Percentiles rank a stretch among this genome's conserved stretches.
phyloP scores from a whole-genome alignment of 2,113 vertebrate genomes.

The Gymnobelideus leadbeateri region DNA sequence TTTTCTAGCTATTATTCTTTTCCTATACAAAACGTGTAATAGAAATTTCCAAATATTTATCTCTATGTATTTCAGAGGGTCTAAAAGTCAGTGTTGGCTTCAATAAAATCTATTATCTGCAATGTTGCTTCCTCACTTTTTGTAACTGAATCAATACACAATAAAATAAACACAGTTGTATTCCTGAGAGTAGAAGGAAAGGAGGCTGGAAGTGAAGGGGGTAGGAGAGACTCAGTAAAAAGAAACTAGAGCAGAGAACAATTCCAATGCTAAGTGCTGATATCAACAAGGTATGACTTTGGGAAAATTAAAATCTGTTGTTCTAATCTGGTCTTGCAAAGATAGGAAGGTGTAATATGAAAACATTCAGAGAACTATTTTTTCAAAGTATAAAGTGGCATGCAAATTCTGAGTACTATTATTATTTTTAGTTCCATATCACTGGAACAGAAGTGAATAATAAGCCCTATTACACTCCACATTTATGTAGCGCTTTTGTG shows the following conservation, averaged over 20 bases:
- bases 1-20: constrained; percentile 5
- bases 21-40: neutral
- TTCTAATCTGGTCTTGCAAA: neutral
- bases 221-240: neutral
- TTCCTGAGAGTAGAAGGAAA: neutral
- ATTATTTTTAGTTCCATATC: neutral
- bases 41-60: neutral
- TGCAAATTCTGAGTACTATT: neutral
- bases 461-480: neutral
- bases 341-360: neutral
- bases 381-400: neutral
- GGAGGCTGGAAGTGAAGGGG: neutral
- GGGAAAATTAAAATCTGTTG: neutral
- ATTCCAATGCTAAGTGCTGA: neutral
- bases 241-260: neutral
- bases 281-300: neutral
- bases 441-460: neutral
- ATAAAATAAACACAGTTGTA: neutral
- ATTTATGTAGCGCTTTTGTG: neutral
- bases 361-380: neutral
- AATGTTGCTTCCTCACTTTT: neutral
- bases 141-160: neutral
- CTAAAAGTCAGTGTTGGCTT: neutral
- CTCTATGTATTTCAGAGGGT: neutral
- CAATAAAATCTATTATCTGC: neutral